Evolutionary conservation across 1,140 invertebrate genomes (phyloP), one percentile per base, ranked within the genome.

Genomic region (Plectrocnemia conspersa): DNA sequence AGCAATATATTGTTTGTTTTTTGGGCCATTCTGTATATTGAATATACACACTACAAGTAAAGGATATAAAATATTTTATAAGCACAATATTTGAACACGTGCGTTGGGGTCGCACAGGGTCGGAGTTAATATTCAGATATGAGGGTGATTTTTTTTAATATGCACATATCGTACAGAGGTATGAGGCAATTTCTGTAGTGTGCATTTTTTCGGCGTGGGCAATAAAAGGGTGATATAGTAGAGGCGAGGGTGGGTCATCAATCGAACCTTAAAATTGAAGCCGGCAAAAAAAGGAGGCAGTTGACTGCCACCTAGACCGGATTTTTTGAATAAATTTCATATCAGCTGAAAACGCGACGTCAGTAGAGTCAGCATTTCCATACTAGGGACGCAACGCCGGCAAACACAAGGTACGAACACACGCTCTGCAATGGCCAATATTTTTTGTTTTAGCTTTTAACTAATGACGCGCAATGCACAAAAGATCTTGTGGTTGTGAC

Each of bases 281-380:
- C 35, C 19, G 23, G 13, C 7, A 2, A 13, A 29, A 7, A 29
- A 29, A 16, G 22, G 46, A 32, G n/a, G 44, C 10, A 22, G 24
- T 23, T 15, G 27, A 48, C 19, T 10, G 4, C 18, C 18, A 13
- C 18, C 19, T 4, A 13, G 41, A 21, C 10, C 11, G 7, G n/a
- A 32, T n/a, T n/a, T n/a, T 44, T 24, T 54, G 52, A 54, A 54
- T 54, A 54, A 54, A 54, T 54, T 54, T 54, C 52, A 54, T 46
- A 54, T 54, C 42, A 35, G 29, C n/a, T 36, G 23, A 46, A 45
- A 23, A 18, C 24, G 33, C 38, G 45, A n/a, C 18, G 35, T 38
- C 35, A 16, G 35, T 47, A 11, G 24, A 23, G 50, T 44, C 38
- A 44, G 50, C 50, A 29, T 27, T 47, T 47, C 45, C 22, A 47